Evolutionary conservation across 1,140 invertebrate species (phyloP), one percentile per base, ranked within the genome.

Genomic region (Phocides pigmalion): DNA sequence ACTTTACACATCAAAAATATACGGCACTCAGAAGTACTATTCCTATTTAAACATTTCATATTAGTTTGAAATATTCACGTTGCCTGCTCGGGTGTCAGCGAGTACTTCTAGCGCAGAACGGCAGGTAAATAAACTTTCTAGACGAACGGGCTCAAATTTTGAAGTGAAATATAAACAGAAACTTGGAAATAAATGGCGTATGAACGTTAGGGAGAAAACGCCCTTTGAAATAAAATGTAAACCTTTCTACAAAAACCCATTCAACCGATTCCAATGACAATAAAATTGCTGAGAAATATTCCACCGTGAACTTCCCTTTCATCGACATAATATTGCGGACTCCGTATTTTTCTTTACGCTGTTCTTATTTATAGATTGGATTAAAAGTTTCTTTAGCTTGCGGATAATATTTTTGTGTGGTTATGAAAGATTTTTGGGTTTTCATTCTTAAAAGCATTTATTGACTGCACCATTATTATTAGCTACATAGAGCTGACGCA

Each of bases 101-200:
- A 12, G 53, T 35, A n/a, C 49, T 35, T 35, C 47, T 50, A 17
- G 47, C 25, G 22, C 22, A 9, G 63, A 74, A 50, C 46, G 71
- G 37, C 64, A 53, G 68, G 76, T 76, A 83, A 82, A 76, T 77
- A 87, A 83, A 83, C 69, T 79, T 81, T 78, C 79, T 81, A 76
- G 76, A 72, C 65, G 70, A 76, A 76, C 70, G 53, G 20, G 64
- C 71, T 70, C 53, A 74, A 76, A 72, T 79, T 72, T 68, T 81
- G 47, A 53, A 79, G 72, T 73, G 66, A 68, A 81, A 85, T 53
- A 77, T 79, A 84, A 87, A 84, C 72, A 84, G 70, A 76, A 83
- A 80, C 63, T 75, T 76, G 62, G 46, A 66, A 80, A 79, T 79
- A 79, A 83, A 82, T 81, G 71, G 78, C 70, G 74, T 74, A 81